These are phyloP conservation scores for Elgaria multicarinata DNA, from an alignment of 2,113 vertebrate genomes.

Conservation along the genomic window DNA sequence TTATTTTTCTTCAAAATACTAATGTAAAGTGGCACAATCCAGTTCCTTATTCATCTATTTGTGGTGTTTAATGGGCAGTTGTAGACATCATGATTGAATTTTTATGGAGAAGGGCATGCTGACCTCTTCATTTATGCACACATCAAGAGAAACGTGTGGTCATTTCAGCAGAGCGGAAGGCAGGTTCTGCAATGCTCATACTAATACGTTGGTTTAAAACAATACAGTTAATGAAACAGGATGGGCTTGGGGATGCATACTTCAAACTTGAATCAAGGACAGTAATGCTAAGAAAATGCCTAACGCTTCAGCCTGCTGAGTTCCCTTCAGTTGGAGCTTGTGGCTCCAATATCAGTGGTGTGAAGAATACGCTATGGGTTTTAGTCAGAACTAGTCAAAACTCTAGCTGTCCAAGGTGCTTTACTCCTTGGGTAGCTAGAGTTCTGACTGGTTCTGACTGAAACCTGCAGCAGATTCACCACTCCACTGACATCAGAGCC, in stretches of 20 bases:
- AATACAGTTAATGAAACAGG: background rate
- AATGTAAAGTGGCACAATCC: constrained; percentile 46
- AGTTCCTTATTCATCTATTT: constrained; percentile 59
- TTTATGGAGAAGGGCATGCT: constrained; percentile 27
- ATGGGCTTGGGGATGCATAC: background rate
- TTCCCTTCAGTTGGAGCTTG: background rate
- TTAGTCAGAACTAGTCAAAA: no score
- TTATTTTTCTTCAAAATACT: no score
- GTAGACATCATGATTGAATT: constrained; percentile 25
- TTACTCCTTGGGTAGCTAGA: no score
- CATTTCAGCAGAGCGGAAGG: constrained; percentile 17
- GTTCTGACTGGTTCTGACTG: no score
- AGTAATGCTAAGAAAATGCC: background rate
- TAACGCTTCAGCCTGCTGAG: background rate
- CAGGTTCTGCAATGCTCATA: background rate
- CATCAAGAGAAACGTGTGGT: background rate
- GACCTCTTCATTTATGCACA: constrained; percentile 35
- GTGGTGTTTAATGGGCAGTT: constrained; percentile 44
- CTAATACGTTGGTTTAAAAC: constrained; percentile 7
- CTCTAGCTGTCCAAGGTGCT: no score
- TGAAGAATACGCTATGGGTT: no score
- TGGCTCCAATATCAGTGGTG: no score
- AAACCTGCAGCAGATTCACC: no score
- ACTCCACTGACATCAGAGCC: no score
- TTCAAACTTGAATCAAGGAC: background rate